Evolutionary conservation across 2,113 vertebrate genomes (phyloP), one percentile per base, ranked within the genome.

Genomic region (Corythaixoides concolor): DNA sequence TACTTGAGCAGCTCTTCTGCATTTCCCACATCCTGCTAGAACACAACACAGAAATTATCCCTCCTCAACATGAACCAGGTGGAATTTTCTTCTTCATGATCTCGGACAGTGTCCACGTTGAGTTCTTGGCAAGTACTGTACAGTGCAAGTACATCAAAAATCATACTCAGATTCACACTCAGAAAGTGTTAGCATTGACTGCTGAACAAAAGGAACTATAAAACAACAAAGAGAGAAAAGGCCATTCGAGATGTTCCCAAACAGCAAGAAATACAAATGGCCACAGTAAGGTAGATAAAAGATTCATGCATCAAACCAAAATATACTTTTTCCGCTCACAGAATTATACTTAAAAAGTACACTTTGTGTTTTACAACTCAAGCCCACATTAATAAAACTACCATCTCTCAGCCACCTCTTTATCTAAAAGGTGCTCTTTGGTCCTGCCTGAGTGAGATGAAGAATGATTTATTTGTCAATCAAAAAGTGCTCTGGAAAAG

Each of bases 181-280:
- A 64, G 73, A 85, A 78, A 86, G 86, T 39, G 56, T 60, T 81
- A 92, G 27, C 60, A 63, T 73, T 88, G 73, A 76, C 68, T 90
- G 74, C 45, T 6, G 15, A 69, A 83, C 93, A 88, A 89, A 84
- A 84, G 32, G 30, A 90, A 63, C 64, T 93, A 66, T 76, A 84
- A 90, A 95, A 80, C 72, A 89, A 87, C 39, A 78, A 74, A 84
- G n/a, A 62, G 22, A 84, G 63, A 88, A 64, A 55, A 94, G 50
- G 60, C 55, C 13, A 86, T 90, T 80, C 93, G 58, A 16, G 74
- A 89, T 87, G 91, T 72, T 94, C 75, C 70, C 75, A 91, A 91
- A 81, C 74, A 56, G 59, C 59, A 91, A 52, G 50, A 90, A 79
- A 91, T 85, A 90, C 23, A 93, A 94, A 78, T 86, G 88, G 47